phyloP scores from a whole-genome alignment of 1,140 invertebrate species.

The Scylla paramamosain region DNA sequence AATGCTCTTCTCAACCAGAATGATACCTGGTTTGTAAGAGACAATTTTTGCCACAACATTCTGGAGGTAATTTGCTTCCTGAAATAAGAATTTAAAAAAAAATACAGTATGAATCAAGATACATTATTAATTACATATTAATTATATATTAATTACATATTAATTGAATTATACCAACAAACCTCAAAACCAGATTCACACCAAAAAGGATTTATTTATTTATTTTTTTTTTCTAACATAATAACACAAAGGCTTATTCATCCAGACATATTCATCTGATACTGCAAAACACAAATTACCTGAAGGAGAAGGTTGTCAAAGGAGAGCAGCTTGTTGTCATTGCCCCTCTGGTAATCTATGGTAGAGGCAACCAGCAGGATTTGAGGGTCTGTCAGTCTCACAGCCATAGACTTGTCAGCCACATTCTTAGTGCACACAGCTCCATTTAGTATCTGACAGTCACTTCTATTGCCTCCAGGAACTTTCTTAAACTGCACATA shows the following conservation, averaged over 20 bases:
- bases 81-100: constrained; percentile 65
- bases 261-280: background rate
- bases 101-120: too few species aligned
- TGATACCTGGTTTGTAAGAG: constrained; percentile 90
- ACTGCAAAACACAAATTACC: constrained; percentile 15
- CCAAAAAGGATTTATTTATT: background rate
- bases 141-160: too few species aligned
- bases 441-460: constrained; percentile 91
- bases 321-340: constrained; percentile 70
- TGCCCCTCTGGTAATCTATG: constrained; percentile 90
- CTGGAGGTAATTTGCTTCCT: constrained; percentile 94
- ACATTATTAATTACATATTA: too few species aligned
- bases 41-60: constrained; percentile 94
- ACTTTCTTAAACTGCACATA: constrained; percentile 97
- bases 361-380: constrained; percentile 92
- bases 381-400: constrained; percentile 89
- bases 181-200: too few species aligned
- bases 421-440: constrained; percentile 96
- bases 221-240: background rate
- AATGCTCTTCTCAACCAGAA: constrained; percentile 94
- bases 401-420: constrained; percentile 93
- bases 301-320: constrained; percentile 69
- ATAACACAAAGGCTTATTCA: background rate
- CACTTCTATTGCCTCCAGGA: constrained; percentile 87
- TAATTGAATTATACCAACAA: too few species aligned